Evolutionary conservation across 2,888 invertebrate genomes (phyloP).

Genomic region (Lithosia quadra): DNA sequence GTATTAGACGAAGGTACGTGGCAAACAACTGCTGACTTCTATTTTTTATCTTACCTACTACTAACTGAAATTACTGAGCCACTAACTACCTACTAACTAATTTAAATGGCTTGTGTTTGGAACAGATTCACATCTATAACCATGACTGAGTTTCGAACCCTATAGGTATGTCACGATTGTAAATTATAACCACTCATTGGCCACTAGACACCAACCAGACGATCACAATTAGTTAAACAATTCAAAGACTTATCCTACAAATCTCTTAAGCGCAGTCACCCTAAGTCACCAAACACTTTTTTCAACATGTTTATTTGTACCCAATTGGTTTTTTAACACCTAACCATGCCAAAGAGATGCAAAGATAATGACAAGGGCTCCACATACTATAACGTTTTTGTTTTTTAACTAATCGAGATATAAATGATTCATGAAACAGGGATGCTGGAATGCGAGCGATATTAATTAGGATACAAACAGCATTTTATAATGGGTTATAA

Average conservation of each 20-base stretch:
- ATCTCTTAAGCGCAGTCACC: constrained; percentile 16
- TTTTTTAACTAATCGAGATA: constrained; percentile 53
- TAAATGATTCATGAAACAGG: constrained; percentile 44
- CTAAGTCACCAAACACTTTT: constrained; percentile 51
- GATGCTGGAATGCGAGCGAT: constrained; percentile 9
- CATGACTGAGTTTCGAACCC: too few relatives aligned
- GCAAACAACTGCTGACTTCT: too few relatives aligned
- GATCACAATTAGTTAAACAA: not conserved
- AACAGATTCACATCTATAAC: too few relatives aligned
- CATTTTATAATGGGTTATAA: not conserved
- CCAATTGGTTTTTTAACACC: constrained; percentile 72
- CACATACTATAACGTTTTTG: constrained; percentile 60
- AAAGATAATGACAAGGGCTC: constrained; percentile 52
- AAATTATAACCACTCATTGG: too few relatives aligned
- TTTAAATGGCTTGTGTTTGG: too few relatives aligned
- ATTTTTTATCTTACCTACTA: too few relatives aligned
- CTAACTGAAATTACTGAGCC: too few relatives aligned
- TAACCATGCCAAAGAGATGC: constrained; percentile 45
- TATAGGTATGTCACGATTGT: too few relatives aligned
- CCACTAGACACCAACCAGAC: too few relatives aligned
- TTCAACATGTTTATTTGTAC: constrained; percentile 52
- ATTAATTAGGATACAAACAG: constrained; percentile 13
- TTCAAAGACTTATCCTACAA: constrained; percentile 6
- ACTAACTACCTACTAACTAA: too few relatives aligned
- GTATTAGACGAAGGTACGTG: too few relatives aligned